A percentile compares a stretch with the other conserved stretches of the same genome.
Evolutionary conservation across 2,797 vertebrate species (phyloP).

Genomic region (Galaxias olidus): DNA sequence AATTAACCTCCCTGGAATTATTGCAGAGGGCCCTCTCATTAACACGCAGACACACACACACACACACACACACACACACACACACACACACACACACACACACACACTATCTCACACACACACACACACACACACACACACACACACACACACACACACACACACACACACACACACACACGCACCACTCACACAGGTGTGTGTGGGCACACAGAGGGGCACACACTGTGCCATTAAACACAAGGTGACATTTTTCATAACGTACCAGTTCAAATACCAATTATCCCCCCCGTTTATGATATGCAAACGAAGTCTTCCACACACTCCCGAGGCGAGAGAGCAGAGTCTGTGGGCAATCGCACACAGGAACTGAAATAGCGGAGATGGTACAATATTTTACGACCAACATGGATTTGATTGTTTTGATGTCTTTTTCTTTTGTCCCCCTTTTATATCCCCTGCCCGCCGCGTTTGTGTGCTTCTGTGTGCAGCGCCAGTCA

Average conservation of each 20-base stretch:
- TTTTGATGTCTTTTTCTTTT: too few species aligned
- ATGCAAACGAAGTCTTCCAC: too few species aligned
- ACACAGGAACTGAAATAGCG: too few species aligned
- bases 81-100: constrained; percentile 3
- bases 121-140: constrained; percentile 7
- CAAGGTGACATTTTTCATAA: not conserved
- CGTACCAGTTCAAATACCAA: not conserved
- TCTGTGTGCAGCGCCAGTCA: not conserved
- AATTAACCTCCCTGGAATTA: constrained; percentile 39
- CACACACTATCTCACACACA: constrained; percentile 8
- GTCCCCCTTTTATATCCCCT: too few species aligned
- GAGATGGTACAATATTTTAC: too few species aligned
- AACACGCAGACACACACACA: constrained; percentile 12
- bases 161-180: not conserved
- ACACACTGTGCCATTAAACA: constrained; percentile 2
- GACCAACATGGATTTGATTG: too few species aligned
- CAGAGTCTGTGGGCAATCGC: too few species aligned
- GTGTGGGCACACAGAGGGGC: not conserved
- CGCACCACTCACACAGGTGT: constrained; percentile 4
- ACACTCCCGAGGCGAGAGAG: too few species aligned
- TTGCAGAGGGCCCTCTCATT: constrained; percentile 15
- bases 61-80: constrained; percentile 6
- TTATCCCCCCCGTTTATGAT: not conserved
- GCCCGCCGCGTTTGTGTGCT: constrained; percentile 13
- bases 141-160: constrained; percentile 9